Conservation (phyloP, 2,113 vertebrate genomes). For the Prunella fulvescens region DNA sequence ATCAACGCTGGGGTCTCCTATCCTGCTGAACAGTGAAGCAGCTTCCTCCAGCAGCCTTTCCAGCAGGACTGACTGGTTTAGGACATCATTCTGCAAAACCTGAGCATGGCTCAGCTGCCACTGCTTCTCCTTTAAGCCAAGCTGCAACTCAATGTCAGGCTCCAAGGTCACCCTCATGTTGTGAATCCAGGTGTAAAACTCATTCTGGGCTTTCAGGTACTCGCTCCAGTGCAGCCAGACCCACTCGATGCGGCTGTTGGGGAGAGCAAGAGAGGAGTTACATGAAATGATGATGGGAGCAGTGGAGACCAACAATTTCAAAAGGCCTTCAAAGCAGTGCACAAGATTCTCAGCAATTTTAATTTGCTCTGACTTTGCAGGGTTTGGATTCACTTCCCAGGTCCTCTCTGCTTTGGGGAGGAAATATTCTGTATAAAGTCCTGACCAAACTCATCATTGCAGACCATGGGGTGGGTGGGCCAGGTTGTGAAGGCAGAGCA, state of each 20-base stretch:
- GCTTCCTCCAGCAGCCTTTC: conserved; percentile 90
- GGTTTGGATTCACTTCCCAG: not conserved
- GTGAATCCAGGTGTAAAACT: conserved; percentile 85
- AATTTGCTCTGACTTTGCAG: not conserved
- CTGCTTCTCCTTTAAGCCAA: conserved; percentile 88
- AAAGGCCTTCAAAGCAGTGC: not conserved
- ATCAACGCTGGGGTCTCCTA: conserved; percentile 86
- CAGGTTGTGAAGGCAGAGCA: not conserved
- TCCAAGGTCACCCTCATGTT: conserved; percentile 78
- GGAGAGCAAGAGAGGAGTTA: not conserved
- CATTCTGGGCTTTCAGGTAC: conserved; percentile 87
- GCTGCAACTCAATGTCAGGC: conserved; percentile 81
- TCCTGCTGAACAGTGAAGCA: conserved; percentile 78
- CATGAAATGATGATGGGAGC: not conserved
- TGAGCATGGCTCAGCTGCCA: conserved; percentile 88
- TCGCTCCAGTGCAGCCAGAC: conserved; percentile 97
- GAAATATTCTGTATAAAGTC: not conserved
- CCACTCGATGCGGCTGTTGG: conserved; percentile 92
- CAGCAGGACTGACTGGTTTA: conserved; percentile 78
- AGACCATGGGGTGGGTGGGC: not conserved
- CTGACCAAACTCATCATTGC: not conserved
- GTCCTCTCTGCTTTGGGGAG: not conserved
- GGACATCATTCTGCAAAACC: conserved; percentile 79
- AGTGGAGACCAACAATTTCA: not conserved
- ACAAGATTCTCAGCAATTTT: not conserved